Evolutionary conservation across 2,113 vertebrate species (phyloP), one percentile per base, ranked within the genome.

Genomic region (Hystrix brachyura): DNA sequence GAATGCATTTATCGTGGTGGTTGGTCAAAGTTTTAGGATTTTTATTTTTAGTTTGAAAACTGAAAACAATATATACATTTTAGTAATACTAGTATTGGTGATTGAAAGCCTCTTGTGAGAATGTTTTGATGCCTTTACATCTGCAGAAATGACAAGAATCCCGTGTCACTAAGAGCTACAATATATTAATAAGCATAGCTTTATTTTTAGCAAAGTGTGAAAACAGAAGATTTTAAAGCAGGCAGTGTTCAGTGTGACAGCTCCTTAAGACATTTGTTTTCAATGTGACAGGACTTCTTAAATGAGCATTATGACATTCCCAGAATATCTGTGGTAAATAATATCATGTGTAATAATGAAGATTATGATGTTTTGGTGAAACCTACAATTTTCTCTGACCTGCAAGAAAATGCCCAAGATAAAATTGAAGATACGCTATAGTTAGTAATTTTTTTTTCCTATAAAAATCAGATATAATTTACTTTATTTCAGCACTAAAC

Each of bases 271-370:
- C 85, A 84, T 97, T 76, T 76, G 43, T 94, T 94, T 96, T 97
- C 94, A 69, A 83, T 95, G 83, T 94, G 94, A 12, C 78, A 99
- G 99, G 99, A 99, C 98, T 99, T 99, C 96, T 98, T 99, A 53
- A 99, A 99, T 95, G 99, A 99, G 76, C 97, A 99, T 93, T 99
- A 99, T 38, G 99, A 98, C 48, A 98, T 98, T 89, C 99, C 99
- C 0, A 99, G 98, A 95, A 99, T 99, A 98, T 99, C 98, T 86
- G 99, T 99, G 99, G 98, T 99, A 92, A 99, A 99, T 97, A 99
- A 99, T 11, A 85, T 99, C 23, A 99, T 99, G 95, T 99, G 99
- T 97, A 99, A 99, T 96, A 99, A 99, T 15, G 99, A 99, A 97
- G 99, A 99, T 55, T 99, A 99, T 14, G 99, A 99, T 0, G 99